A percentile compares a stretch with the other conserved stretches of the same genome.
phyloP scores from a whole-genome alignment of 2,888 invertebrate genomes.

The Rhynchonema sp. region DNA sequence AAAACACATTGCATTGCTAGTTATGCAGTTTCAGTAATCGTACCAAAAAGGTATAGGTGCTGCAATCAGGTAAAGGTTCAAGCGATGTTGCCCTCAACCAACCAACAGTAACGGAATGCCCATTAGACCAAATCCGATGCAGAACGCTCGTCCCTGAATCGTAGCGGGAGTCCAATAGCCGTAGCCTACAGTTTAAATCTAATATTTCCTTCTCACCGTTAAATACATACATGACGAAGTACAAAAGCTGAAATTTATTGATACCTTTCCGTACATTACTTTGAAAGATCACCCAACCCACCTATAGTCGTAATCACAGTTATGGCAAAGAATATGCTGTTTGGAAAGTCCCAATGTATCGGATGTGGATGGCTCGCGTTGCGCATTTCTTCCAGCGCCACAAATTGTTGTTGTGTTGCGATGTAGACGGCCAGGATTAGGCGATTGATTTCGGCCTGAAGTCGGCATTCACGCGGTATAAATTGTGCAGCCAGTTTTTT shows the following conservation, averaged over 20 bases:
- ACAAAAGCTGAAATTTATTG: neutral
- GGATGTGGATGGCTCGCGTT: too few relatives aligned
- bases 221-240: too few relatives aligned
- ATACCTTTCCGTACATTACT: neutral
- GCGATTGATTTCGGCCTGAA: too few relatives aligned
- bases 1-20: too few relatives aligned
- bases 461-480: too few relatives aligned
- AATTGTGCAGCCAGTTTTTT: too few relatives aligned
- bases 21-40: neutral
- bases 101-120: conserved; percentile 26
- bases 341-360: conserved; percentile 22
- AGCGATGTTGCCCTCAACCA: neutral
- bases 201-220: too few relatives aligned
- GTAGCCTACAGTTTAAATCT: conserved; percentile 20
- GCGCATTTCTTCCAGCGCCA: too few relatives aligned
- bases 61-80: too few relatives aligned
- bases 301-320: conserved; percentile 28
- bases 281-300: neutral
- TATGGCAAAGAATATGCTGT: conserved; percentile 26
- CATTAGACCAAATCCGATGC: conserved; percentile 25
- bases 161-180: conserved; percentile 19
- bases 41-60: neutral
- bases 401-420: too few relatives aligned
- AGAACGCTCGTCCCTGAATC: conserved; percentile 19
- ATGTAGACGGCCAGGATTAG: too few relatives aligned